phyloP scores from a whole-genome alignment of 1,140 invertebrate species.

The Drosophila santomea region DNA sequence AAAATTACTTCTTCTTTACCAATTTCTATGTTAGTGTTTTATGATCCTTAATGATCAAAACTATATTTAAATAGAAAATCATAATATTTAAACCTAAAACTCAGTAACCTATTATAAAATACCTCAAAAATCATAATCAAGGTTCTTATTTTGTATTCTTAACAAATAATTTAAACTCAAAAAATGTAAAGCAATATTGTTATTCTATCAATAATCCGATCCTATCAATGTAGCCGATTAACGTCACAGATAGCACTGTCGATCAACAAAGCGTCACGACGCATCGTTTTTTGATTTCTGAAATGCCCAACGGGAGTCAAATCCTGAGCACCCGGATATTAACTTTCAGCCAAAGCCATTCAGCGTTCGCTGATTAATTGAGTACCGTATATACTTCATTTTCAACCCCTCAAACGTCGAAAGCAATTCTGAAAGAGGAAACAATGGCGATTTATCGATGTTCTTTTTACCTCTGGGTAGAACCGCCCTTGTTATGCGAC shows the following conservation, averaged over 20 bases:
- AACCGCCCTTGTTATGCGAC: conserved; percentile 96
- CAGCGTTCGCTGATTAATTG: conserved; percentile 93
- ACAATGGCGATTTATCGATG: conserved; percentile 95
- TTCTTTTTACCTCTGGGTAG: conserved; percentile 95
- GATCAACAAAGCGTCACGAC: conserved; percentile 92
- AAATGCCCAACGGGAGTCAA: conserved; percentile 97
- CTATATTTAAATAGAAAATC: too few relatives aligned
- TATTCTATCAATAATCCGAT: conserved; percentile 4
- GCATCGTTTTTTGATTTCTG: conserved; percentile 93
- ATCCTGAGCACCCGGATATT: conserved; percentile 95
- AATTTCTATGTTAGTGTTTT: too few relatives aligned
- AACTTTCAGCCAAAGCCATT: conserved; percentile 95
- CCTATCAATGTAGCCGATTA: not conserved
- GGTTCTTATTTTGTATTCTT: not conserved
- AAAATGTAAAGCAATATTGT: conserved; percentile 51
- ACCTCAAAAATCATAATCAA: too few relatives aligned
- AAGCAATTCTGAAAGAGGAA: conserved; percentile 96
- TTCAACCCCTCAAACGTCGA: conserved; percentile 91
- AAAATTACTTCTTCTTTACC: too few relatives aligned
- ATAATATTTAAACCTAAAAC: too few relatives aligned
- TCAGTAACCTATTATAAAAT: too few relatives aligned
- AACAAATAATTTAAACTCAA: not conserved
- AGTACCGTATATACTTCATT: conserved; percentile 94
- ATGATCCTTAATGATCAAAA: too few relatives aligned
- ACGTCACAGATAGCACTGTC: conserved; percentile 87